Conservation (phyloP, 2,888 invertebrate genomes). For the Odontothrips loti region DNA sequence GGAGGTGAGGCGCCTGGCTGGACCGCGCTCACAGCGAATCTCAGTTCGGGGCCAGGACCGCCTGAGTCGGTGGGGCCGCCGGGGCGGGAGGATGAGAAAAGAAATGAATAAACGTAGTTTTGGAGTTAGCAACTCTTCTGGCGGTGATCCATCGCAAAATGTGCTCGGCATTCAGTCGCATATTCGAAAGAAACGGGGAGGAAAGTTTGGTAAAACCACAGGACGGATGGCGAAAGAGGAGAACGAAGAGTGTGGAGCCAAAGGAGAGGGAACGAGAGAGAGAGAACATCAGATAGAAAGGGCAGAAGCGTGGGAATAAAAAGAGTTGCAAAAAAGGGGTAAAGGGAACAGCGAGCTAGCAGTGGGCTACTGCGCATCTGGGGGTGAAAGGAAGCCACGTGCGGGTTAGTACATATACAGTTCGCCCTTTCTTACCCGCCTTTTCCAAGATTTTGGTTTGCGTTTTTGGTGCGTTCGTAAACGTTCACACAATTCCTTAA, state of each 20-base stretch:
- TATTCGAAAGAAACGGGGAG: conserved; percentile 10
- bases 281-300: neutral
- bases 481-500: no score
- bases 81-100: neutral
- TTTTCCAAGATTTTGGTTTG: no score
- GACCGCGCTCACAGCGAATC: neutral
- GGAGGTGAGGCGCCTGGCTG: no score
- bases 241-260: neutral
- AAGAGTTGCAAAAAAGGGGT: neutral
- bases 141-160: conserved; percentile 7
- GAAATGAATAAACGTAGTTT: conserved; percentile 1
- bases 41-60: neutral
- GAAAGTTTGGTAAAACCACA: conserved; percentile 6
- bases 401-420: no score
- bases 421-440: no score
- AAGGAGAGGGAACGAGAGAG: neutral
- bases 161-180: conserved; percentile 11
- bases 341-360: no score
- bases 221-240: neutral
- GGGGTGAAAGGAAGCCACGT: no score
- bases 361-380: no score
- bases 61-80: neutral
- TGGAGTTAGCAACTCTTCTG: conserved; percentile 10
- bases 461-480: no score
- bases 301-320: neutral